Percentiles rank a stretch among this genome's conserved stretches.
Evolutionary conservation across 2,797 vertebrate genomes (phyloP).

Genomic region (Mastacembelus armatus): DNA sequence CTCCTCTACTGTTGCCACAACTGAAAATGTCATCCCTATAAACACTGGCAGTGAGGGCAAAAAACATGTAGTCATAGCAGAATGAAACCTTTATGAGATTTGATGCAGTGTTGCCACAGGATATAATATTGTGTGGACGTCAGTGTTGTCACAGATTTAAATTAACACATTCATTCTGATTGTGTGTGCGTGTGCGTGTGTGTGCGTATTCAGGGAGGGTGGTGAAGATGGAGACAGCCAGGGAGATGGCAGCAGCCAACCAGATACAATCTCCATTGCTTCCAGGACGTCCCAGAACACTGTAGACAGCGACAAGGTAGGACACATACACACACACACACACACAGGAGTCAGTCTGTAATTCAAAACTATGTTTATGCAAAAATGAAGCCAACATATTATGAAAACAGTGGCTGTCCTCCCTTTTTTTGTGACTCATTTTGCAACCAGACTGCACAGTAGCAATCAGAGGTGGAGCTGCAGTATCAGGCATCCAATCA

Average conservation of each 20-base stretch:
- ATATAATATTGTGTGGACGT: too few species aligned
- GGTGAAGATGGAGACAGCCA: slow-evolving; percentile 96
- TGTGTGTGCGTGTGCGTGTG: too few species aligned
- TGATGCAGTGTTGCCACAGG: too few species aligned
- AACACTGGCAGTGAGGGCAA: slow-evolving; percentile 4
- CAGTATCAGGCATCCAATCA: too few species aligned
- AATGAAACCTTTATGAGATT: background rate
- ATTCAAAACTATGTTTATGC: too few species aligned
- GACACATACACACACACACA: slow-evolving; percentile 32
- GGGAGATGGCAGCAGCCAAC: slow-evolving; percentile 97
- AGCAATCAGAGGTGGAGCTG: too few species aligned
- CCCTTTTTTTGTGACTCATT: too few species aligned
- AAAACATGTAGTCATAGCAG: background rate
- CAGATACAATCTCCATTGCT: slow-evolving; percentile 96
- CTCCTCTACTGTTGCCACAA: slow-evolving; percentile 20
- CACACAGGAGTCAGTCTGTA: background rate
- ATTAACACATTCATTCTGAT: background rate
- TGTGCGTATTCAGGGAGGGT: slow-evolving; percentile 86
- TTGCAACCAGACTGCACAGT: too few species aligned
- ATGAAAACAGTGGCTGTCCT: too few species aligned
- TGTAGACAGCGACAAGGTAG: slow-evolving; percentile 98
- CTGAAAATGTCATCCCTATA: background rate
- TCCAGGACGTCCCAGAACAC: slow-evolving; percentile 99
- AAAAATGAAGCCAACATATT: too few species aligned
- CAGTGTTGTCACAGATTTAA: background rate